phyloP scores from a whole-genome alignment of 2,888 invertebrate species.

The Cylindroiulus punctatus region DNA sequence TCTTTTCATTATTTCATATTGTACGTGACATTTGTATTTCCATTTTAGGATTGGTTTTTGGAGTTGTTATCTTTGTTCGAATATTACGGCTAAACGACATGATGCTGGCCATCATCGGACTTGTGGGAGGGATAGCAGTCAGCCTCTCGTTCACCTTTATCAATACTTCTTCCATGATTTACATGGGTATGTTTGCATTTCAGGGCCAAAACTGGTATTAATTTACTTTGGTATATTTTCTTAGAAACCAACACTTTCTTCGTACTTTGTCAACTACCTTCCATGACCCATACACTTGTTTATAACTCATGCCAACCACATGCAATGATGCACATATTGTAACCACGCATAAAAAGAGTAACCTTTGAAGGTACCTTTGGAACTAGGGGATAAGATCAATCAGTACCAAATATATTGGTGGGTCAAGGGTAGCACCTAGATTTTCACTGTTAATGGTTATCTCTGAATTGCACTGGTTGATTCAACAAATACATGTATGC shows the following conservation, averaged over 20 bases:
- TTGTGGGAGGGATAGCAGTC: background rate
- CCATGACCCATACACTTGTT: too few species aligned
- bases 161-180: background rate
- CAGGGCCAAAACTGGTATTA: background rate
- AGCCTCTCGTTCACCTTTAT: background rate
- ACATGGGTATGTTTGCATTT: background rate
- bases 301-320: too few species aligned
- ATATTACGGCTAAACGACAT: conserved; percentile 30
- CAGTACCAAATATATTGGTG: too few species aligned
- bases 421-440: too few species aligned
- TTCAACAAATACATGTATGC: too few species aligned
- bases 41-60: conserved; percentile 46
- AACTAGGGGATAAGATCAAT: too few species aligned
- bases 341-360: background rate
- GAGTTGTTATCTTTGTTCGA: background rate
- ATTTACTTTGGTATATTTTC: too few species aligned
- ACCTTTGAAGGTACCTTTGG: background rate
- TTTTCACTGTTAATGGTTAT: too few species aligned
- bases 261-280: too few species aligned
- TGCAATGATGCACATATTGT: too few species aligned
- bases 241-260: too few species aligned
- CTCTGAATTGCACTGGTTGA: too few species aligned
- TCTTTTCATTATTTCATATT: background rate
- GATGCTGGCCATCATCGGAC: conserved; percentile 37
- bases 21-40: background rate